Conservation (phyloP, 2,113 vertebrate genomes). For the Pachycephala philippinensis region DNA sequence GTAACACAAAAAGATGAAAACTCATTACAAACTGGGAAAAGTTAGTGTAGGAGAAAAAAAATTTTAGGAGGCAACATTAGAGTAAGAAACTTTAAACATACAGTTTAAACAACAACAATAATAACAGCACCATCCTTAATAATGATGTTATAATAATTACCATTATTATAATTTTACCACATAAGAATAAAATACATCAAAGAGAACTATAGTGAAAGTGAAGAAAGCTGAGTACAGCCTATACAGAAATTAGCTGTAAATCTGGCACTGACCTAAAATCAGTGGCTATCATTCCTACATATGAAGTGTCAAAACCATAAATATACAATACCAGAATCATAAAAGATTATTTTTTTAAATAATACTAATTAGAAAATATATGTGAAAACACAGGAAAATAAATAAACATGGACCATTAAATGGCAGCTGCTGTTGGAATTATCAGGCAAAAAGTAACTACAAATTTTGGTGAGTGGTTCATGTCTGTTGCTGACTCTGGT, state of each 20-base stretch:
- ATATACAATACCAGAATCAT: neutral
- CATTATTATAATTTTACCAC: neutral
- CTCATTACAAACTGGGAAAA: neutral
- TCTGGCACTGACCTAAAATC: neutral
- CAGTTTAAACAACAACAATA: neutral
- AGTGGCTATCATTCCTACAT: neutral
- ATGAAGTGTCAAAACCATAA: neutral
- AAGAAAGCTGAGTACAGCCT: neutral
- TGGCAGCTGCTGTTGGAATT: neutral
- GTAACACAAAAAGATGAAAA: neutral
- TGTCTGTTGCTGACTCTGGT: neutral
- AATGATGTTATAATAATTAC: neutral
- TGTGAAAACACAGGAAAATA: neutral
- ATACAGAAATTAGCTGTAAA: neutral
- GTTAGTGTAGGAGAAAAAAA: neutral
- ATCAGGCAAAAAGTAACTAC: neutral
- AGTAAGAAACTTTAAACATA: neutral
- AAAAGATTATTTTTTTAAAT: neutral
- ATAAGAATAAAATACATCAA: neutral
- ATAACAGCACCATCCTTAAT: neutral
- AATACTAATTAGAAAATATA: neutral
- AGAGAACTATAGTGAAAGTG: neutral
- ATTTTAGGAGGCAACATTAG: neutral
- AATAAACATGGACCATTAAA: neutral
- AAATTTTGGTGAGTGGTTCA: neutral